phyloP scores from a whole-genome alignment of 2,113 vertebrate genomes.

The Dasypus novemcinctus region DNA sequence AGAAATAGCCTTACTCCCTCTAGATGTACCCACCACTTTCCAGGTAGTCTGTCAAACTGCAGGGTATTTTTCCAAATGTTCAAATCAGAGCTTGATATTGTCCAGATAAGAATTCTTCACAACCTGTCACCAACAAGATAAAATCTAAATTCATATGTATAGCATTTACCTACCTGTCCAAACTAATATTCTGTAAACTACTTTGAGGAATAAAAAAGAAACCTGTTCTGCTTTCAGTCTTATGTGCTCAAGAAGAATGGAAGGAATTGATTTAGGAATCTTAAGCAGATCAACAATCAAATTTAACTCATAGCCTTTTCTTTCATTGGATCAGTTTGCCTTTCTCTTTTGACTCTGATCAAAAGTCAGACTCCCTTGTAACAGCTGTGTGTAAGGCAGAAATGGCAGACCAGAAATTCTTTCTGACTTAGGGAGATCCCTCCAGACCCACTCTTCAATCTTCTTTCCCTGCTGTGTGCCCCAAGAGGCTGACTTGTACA shows the following conservation, averaged over 20 bases:
- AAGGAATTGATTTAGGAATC: neutral
- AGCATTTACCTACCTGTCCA: neutral
- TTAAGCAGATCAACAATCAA: neutral
- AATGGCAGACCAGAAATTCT: neutral
- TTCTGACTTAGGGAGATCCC: neutral
- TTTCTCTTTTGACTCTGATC: neutral
- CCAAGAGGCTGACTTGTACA: neutral
- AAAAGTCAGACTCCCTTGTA: neutral
- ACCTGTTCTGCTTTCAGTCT: neutral
- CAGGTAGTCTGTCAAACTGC: neutral
- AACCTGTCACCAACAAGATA: neutral
- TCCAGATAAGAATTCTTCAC: neutral
- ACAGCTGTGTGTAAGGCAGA: neutral
- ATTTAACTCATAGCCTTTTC: neutral
- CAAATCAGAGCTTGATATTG: neutral
- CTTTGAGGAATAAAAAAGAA: neutral
- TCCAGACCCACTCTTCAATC: neutral
- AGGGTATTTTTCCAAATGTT: neutral
- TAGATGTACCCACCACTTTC: neutral
- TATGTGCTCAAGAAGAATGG: neutral
- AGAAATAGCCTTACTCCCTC: neutral
- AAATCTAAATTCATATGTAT: neutral
- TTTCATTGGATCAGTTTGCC: neutral
- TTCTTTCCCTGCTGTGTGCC: neutral
- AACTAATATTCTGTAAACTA: neutral